phyloP scores from a whole-genome alignment of 1,140 invertebrate species.

The Neodiprion pinetum region DNA sequence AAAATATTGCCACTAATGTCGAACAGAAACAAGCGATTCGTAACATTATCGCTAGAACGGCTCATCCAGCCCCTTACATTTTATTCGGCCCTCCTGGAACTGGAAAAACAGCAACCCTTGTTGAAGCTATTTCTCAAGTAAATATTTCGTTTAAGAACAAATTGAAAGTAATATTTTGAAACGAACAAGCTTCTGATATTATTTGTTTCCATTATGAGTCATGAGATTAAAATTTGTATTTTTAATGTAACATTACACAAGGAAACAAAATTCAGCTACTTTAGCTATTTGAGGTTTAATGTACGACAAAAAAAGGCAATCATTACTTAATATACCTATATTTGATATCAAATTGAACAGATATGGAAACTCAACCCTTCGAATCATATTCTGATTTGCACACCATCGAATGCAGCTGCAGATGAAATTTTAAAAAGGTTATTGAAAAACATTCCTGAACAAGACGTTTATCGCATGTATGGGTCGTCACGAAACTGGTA shows the following conservation, averaged over 20 bases:
- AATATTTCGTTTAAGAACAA: not conserved
- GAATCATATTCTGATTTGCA: slow-evolving; percentile 69
- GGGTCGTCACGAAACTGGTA: slow-evolving; percentile 54
- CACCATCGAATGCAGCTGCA: slow-evolving; percentile 80
- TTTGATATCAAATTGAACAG: slow-evolving; percentile 38
- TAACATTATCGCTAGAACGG: slow-evolving; percentile 66
- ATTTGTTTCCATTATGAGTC: too few species aligned
- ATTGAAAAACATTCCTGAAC: slow-evolving; percentile 50
- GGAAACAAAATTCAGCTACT: too few species aligned
- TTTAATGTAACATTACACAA: too few species aligned
- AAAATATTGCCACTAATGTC: slow-evolving; percentile 66
- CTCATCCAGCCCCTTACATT: slow-evolving; percentile 74
- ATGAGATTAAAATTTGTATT: too few species aligned
- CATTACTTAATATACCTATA: too few species aligned
- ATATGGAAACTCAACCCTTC: slow-evolving; percentile 53
- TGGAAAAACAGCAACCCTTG: slow-evolving; percentile 81
- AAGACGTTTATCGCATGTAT: slow-evolving; percentile 59
- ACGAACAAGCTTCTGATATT: too few species aligned
- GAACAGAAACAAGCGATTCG: slow-evolving; percentile 72
- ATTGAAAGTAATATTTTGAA: too few species aligned
- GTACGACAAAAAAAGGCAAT: too few species aligned
- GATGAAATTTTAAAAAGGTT: slow-evolving; percentile 73
- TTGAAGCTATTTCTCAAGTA: slow-evolving; percentile 74
- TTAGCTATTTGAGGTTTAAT: too few species aligned
- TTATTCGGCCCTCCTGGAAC: slow-evolving; percentile 84